phyloP scores from a whole-genome alignment of 2,797 vertebrate species.

The Streptopelia turtur region DNA sequence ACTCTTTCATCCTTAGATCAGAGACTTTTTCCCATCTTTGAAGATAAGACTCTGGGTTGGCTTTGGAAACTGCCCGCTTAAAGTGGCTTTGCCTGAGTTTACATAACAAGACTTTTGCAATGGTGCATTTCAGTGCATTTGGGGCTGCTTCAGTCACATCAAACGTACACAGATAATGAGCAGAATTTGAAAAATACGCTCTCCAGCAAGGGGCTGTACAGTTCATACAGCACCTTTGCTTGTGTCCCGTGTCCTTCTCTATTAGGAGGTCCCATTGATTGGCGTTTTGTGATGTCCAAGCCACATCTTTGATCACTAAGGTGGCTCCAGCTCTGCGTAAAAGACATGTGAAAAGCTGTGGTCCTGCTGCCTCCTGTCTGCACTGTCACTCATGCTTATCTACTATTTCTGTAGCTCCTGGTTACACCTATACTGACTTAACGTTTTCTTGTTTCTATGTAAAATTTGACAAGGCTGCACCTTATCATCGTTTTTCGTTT shows the following conservation, averaged over 20 bases:
- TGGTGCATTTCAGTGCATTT: background rate
- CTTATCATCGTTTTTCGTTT: background rate
- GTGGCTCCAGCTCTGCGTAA: background rate
- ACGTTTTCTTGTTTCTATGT: background rate
- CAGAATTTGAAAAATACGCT: background rate
- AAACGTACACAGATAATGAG: background rate
- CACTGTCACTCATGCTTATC: background rate
- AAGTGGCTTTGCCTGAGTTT: background rate
- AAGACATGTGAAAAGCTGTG: background rate
- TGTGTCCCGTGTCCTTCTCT: background rate
- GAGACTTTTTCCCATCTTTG: constrained; percentile 34
- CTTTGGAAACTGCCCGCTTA: constrained; percentile 8
- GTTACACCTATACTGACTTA: background rate
- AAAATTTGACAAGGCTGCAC: constrained; percentile 21
- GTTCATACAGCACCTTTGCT: background rate
- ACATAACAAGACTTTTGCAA: background rate
- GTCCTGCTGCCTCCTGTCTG: background rate
- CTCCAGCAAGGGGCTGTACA: rapidly evolving
- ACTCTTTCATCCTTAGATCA: constrained; percentile 43
- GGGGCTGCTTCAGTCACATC: background rate
- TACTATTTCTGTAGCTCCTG: background rate
- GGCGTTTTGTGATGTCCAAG: background rate
- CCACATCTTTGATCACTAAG: background rate
- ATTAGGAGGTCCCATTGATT: background rate
- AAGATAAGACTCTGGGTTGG: constrained; percentile 5